These are phyloP conservation scores for Stichodactyla mertensii DNA, from an alignment of 64 coral and sea anemone genomes.

Conservation along the genomic window DNA sequence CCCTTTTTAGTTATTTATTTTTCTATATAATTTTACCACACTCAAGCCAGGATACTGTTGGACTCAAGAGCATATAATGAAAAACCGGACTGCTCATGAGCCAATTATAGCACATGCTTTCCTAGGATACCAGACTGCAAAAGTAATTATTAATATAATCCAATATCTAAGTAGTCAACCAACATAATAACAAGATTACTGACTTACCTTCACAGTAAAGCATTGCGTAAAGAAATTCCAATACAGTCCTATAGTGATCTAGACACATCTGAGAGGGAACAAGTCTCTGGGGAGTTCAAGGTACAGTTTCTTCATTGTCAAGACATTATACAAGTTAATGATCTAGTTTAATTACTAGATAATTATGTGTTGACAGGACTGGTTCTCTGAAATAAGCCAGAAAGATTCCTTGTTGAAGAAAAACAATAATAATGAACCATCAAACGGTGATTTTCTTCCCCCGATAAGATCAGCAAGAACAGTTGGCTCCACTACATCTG, in stretches of 20 bases:
- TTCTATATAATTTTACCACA: no score
- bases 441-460: constrained; percentile 44
- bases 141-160: no score
- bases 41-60: no score
- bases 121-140: no score
- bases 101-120: no score
- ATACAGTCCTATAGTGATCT: constrained; percentile 72
- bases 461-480: constrained; percentile 69
- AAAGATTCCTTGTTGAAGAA: constrained; percentile 58
- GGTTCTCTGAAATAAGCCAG: constrained; percentile 55
- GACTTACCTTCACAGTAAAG: constrained; percentile 36
- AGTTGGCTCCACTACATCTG: constrained; percentile 10
- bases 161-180: no score
- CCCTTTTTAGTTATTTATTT: no score
- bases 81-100: no score
- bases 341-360: background rate
- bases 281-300: constrained; percentile 62
- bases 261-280: constrained; percentile 42
- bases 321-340: background rate
- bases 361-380: constrained; percentile 46
- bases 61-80: no score
- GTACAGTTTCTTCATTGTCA: constrained; percentile 2
- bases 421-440: background rate
- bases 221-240: constrained; percentile 74
- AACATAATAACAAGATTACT: no score